Evolutionary conservation across 2,797 vertebrate genomes (phyloP).

Genomic region (Nasua narica): DNA sequence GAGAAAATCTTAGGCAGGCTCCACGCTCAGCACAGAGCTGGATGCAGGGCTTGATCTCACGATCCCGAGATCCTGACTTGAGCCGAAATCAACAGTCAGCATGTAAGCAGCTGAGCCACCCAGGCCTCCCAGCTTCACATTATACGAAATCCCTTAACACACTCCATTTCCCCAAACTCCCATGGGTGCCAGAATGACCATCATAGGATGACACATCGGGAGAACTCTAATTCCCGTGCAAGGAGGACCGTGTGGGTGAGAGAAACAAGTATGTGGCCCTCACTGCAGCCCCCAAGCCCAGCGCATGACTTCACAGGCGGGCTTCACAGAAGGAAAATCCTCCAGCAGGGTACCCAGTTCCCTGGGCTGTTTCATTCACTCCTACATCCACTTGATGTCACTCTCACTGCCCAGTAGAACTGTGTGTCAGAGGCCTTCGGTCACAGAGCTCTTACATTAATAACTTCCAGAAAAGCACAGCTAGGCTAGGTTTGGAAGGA

Average conservation of each 20-base stretch:
- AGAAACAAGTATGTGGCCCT: background rate
- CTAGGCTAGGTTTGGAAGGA: background rate
- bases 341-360: background rate
- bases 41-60: background rate
- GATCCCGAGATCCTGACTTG: background rate
- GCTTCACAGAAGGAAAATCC: background rate
- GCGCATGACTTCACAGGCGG: background rate
- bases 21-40: background rate
- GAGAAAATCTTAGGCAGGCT: background rate
- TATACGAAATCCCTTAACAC: background rate
- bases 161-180: background rate
- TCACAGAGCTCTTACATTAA: slow-evolving; percentile 37
- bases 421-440: slow-evolving; percentile 64
- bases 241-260: background rate
- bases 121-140: background rate
- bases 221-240: background rate
- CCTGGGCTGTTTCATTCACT: slow-evolving; percentile 71
- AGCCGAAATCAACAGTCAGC: background rate
- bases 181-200: background rate
- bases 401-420: slow-evolving; percentile 77
- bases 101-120: background rate
- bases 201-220: background rate
- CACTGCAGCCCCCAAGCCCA: background rate
- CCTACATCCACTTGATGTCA: slow-evolving; percentile 79
- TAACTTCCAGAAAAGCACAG: background rate